phyloP scores from a whole-genome alignment of 2,888 invertebrate species.

The Microctonus hyperodae region DNA sequence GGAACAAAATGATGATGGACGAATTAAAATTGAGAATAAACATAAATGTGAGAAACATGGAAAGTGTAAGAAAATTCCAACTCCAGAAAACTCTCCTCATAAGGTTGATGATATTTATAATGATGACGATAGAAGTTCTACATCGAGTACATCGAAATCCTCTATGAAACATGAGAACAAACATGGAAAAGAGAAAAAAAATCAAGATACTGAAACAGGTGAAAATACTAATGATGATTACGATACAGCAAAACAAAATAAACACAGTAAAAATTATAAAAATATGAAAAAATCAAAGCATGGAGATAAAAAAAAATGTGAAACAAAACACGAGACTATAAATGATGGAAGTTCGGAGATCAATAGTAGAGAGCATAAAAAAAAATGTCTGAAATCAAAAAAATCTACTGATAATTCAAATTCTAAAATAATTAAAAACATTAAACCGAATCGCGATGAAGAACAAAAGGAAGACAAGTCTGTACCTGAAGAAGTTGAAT shows the following conservation, averaged over 20 bases:
- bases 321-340: slow-evolving; percentile 12
- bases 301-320: slow-evolving; percentile 10
- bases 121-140: slow-evolving; percentile 1
- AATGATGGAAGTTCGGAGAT: background rate
- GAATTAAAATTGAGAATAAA: slow-evolving; percentile 15
- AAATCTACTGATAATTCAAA: slow-evolving; percentile 5
- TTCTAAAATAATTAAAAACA: slow-evolving; percentile 10
- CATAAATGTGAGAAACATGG: slow-evolving; percentile 26
- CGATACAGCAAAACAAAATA: slow-evolving; percentile 17
- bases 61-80: slow-evolving; percentile 10
- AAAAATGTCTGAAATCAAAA: slow-evolving; percentile 15
- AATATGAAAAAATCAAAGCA: background rate
- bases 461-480: background rate
- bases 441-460: slow-evolving; percentile 1
- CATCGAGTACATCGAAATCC: slow-evolving; percentile 13
- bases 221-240: background rate
- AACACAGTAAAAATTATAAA: slow-evolving; percentile 26
- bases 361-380: background rate
- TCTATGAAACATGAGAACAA: slow-evolving; percentile 35
- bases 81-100: background rate
- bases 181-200: slow-evolving; percentile 7
- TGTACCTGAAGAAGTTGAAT: background rate
- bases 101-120: slow-evolving; percentile 1
- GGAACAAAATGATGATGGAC: slow-evolving; percentile 32
- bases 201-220: background rate